Conservation (phyloP, 2,113 vertebrate genomes). For the Choloepus hoffmanni region DNA sequence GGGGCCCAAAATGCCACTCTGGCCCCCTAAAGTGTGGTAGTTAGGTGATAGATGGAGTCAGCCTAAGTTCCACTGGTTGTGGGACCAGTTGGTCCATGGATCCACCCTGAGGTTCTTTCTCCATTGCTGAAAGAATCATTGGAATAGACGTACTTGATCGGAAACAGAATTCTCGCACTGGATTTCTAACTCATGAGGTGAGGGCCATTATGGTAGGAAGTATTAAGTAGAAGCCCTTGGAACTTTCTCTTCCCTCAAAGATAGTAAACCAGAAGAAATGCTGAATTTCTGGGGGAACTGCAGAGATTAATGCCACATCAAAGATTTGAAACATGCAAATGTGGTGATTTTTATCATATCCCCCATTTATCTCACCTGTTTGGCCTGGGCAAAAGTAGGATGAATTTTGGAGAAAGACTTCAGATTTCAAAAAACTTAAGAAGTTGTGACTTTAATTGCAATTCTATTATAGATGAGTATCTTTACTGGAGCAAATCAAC, state of each 20-base stretch:
- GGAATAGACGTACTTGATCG: background rate
- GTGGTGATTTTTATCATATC: background rate
- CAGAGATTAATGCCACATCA: background rate
- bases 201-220: background rate
- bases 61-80: no score
- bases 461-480: background rate
- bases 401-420: background rate
- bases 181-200: background rate
- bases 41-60: no score
- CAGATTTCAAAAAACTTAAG: background rate
- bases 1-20: background rate
- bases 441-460: background rate
- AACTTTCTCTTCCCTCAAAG: background rate
- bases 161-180: background rate
- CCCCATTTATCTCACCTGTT: background rate
- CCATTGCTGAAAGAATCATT: background rate
- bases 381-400: background rate
- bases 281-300: no score
- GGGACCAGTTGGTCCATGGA: background rate
- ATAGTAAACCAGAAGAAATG: no score
- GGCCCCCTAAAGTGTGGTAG: background rate
- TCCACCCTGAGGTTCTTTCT: background rate
- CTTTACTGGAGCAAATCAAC: background rate
- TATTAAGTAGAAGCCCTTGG: background rate
- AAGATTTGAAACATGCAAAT: background rate